phyloP scores from a whole-genome alignment of 2,113 vertebrate genomes.

The Conger conger region DNA sequence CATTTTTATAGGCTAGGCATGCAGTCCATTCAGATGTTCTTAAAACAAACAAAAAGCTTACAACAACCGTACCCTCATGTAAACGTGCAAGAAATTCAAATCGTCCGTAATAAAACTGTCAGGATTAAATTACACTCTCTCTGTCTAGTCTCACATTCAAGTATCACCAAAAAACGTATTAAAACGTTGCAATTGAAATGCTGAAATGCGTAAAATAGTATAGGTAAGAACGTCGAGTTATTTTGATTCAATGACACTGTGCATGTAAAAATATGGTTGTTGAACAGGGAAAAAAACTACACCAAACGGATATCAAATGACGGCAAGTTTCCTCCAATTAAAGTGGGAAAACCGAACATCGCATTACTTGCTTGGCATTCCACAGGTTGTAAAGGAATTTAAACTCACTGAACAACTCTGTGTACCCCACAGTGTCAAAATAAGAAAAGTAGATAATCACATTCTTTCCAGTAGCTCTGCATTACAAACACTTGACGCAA shows the following conservation, averaged over 20 bases:
- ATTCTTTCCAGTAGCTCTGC: neutral
- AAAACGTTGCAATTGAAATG: neutral
- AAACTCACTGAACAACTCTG: neutral
- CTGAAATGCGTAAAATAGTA: neutral
- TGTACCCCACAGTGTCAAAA: neutral
- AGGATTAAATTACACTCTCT: constrained; percentile 4
- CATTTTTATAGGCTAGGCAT: constrained; percentile 1
- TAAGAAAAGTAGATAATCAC: neutral
- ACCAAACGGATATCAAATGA: no score
- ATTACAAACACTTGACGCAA: neutral
- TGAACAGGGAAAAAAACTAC: no score
- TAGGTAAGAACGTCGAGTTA: neutral
- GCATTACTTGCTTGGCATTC: neutral
- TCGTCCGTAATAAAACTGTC: constrained; percentile 4
- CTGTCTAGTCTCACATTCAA: neutral
- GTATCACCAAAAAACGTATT: neutral
- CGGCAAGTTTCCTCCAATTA: neutral
- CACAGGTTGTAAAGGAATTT: neutral
- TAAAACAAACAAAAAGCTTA: constrained; percentile 6
- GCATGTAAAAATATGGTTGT: neutral
- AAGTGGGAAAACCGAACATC: neutral
- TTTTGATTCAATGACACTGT: neutral
- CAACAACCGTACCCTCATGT: constrained; percentile 5
- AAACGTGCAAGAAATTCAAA: constrained; percentile 9
- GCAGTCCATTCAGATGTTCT: constrained; percentile 3